These are phyloP conservation scores for Boleophthalmus pectinirostris DNA, from an alignment of 2,113 vertebrate species.

Conservation along the genomic window DNA sequence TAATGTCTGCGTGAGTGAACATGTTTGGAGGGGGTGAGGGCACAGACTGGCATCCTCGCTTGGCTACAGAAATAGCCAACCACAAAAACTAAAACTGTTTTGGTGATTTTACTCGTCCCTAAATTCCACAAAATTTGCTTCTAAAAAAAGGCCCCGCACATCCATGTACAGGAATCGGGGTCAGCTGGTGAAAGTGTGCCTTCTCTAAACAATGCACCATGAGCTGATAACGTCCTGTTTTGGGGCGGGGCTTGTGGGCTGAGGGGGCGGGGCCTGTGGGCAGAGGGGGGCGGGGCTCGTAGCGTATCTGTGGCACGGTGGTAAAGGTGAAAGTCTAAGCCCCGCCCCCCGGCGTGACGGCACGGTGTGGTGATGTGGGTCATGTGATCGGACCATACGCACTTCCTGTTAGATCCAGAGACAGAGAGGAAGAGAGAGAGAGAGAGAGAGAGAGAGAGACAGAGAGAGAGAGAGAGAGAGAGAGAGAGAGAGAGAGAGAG, in stretches of 20 bases:
- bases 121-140: neutral
- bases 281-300: neutral
- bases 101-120: neutral
- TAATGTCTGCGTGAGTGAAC: too few species aligned
- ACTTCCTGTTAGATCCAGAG: too few species aligned
- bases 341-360: neutral
- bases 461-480: neutral
- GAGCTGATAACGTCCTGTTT: too few species aligned
- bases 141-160: too few species aligned
- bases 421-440: neutral
- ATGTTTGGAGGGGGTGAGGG: too few species aligned
- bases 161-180: too few species aligned
- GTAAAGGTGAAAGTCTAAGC: neutral
- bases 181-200: too few species aligned
- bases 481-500: neutral
- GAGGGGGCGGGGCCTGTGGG: neutral
- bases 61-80: too few species aligned
- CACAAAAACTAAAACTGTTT: neutral
- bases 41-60: too few species aligned
- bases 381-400: neutral
- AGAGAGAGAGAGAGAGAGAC: neutral
- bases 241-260: neutral
- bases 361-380: neutral
- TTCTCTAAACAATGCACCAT: too few species aligned
- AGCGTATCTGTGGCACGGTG: neutral